phyloP scores from a whole-genome alignment of 2,888 invertebrate species.

The Aporophyla nigra region DNA sequence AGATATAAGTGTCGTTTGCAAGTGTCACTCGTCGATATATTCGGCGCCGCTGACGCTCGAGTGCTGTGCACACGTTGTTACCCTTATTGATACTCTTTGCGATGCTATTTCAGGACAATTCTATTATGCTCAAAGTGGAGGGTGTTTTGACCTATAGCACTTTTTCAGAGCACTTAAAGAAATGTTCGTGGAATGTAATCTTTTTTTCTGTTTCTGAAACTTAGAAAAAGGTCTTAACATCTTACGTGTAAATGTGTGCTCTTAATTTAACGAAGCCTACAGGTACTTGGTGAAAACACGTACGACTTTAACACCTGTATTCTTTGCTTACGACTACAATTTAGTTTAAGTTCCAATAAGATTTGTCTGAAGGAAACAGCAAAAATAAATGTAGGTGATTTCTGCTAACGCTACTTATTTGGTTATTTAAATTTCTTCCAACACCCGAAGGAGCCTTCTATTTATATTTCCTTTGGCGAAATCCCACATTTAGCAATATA shows the following conservation, averaged over 20 bases:
- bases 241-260: conserved; percentile 43
- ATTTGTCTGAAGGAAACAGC: conserved; percentile 17
- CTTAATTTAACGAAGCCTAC: conserved; percentile 48
- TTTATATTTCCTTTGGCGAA: conserved; percentile 57
- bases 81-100: conserved; percentile 56
- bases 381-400: conserved; percentile 38
- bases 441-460: conserved; percentile 39
- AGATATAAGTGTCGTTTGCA: conserved; percentile 68
- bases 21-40: conserved; percentile 63
- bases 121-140: conserved; percentile 37
- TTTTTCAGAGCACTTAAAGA: conserved; percentile 28
- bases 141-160: conserved; percentile 27
- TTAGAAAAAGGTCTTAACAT: conserved; percentile 41
- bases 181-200: conserved; percentile 36
- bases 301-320: conserved; percentile 35
- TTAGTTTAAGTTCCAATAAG: conserved; percentile 46
- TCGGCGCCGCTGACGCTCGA: conserved; percentile 51
- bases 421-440: conserved; percentile 53
- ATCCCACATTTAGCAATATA: conserved; percentile 56
- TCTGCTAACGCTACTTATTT: conserved; percentile 40
- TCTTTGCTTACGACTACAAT: conserved; percentile 29
- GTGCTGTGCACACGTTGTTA: conserved; percentile 68
- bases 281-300: conserved; percentile 36
- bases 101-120: conserved; percentile 46
- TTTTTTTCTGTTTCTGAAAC: conserved; percentile 40